Conservation (phyloP, 2,888 invertebrate genomes). For the Lordiphosa fenestrarum region DNA sequence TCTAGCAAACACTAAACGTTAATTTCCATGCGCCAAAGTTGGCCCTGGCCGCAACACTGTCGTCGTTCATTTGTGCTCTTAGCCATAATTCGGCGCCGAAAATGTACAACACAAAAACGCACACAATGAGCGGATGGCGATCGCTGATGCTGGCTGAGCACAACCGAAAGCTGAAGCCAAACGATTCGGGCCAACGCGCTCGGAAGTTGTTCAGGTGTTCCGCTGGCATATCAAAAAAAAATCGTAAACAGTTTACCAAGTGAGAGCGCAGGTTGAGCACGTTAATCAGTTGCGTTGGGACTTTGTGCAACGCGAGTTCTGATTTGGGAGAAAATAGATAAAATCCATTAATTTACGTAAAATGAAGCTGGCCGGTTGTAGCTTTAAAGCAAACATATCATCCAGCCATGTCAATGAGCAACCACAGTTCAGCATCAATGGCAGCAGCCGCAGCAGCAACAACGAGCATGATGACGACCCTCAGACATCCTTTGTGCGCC, state of each 20-base stretch:
- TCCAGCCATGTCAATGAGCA: no score
- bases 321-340: conserved; percentile 9
- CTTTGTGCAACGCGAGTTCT: conserved; percentile 1
- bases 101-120: conserved; percentile 24
- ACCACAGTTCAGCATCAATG: conserved; percentile 12
- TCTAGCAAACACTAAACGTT: conserved; percentile 21
- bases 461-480: conserved; percentile 25
- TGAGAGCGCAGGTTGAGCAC: conserved; percentile 51
- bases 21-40: conserved; percentile 34
- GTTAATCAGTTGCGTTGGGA: conserved; percentile 18
- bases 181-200: conserved; percentile 32
- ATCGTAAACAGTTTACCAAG: conserved; percentile 49
- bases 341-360: neutral
- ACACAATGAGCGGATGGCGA: conserved; percentile 4
- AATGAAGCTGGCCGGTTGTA: conserved; percentile 9
- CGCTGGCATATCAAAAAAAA: conserved; percentile 17
- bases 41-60: conserved; percentile 17
- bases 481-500: conserved; percentile 62
- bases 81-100: conserved; percentile 22
- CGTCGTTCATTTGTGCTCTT: conserved; percentile 23
- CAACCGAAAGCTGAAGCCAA: conserved; percentile 25
- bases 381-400: conserved; percentile 4
- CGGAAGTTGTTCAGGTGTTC: conserved; percentile 25
- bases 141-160: conserved; percentile 33
- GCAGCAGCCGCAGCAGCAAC: conserved; percentile 1